Evolutionary conservation across 2,888 invertebrate species (phyloP).

Genomic region (Byasa hedistus): DNA sequence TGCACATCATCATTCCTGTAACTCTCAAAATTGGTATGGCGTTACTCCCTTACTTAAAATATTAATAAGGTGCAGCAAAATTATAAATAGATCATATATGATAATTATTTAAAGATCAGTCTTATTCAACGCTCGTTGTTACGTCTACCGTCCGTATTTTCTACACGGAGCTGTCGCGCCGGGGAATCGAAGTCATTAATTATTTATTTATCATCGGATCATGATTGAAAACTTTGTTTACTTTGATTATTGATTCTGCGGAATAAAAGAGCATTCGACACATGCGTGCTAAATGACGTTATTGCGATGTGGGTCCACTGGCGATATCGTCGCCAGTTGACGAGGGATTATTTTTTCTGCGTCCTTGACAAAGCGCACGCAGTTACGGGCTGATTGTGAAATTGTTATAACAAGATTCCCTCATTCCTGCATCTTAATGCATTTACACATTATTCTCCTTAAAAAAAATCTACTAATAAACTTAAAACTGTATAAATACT

Average conservation of each 20-base stretch:
- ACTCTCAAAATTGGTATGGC: background rate
- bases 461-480: no score
- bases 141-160: background rate
- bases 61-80: no score
- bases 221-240: conserved; percentile 19
- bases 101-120: no score
- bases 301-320: background rate
- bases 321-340: background rate
- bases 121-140: background rate
- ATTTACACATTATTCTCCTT: no score
- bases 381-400: no score
- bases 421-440: no score
- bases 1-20: no score
- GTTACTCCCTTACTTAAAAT: no score
- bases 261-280: no score
- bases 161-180: background rate
- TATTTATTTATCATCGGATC: conserved; percentile 18
- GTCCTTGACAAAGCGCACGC: background rate
- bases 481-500: no score
- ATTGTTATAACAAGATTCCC: no score
- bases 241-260: conserved; percentile 8
- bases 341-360: background rate
- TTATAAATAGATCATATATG: no score
- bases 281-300: background rate
- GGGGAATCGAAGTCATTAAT: conserved; percentile 8